phyloP scores from a whole-genome alignment of 1,140 invertebrate genomes.

The Halictus rubicundus region DNA sequence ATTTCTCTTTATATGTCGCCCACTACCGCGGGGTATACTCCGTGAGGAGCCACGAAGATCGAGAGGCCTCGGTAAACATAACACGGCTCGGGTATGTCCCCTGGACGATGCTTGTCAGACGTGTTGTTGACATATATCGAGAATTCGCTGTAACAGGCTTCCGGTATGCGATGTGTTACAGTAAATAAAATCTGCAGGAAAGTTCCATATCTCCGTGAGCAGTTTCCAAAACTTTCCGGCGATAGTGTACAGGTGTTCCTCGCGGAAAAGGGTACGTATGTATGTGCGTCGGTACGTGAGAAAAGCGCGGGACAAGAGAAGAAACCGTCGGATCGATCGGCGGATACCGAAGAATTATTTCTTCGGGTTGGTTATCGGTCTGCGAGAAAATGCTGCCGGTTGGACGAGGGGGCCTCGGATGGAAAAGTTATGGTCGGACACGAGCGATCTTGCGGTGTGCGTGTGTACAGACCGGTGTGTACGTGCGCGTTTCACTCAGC shows the following conservation, averaged over 20 bases:
- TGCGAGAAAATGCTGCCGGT: slow-evolving; percentile 10
- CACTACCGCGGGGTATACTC: too few relatives aligned
- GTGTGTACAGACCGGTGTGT: neutral
- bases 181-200: too few relatives aligned
- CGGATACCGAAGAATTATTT: slow-evolving; percentile 46
- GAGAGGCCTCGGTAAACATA: too few relatives aligned
- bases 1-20: too few relatives aligned
- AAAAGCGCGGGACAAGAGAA: slow-evolving; percentile 14
- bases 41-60: too few relatives aligned
- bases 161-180: too few relatives aligned
- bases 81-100: too few relatives aligned
- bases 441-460: neutral
- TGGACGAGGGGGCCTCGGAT: neutral
- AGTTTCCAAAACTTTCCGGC: neutral
- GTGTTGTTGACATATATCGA: too few relatives aligned
- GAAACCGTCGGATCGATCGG: slow-evolving; percentile 28
- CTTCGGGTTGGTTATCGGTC: slow-evolving; percentile 4
- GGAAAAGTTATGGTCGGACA: slow-evolving; percentile 21
- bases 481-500: neutral
- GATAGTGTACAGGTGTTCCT: neutral
- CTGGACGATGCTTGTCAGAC: too few relatives aligned
- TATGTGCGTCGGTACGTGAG: slow-evolving; percentile 7
- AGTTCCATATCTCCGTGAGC: neutral
- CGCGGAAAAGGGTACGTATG: neutral
- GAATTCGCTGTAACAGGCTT: too few relatives aligned